A percentile compares a stretch with the other conserved stretches of the same genome.
Evolutionary conservation across 2,888 invertebrate genomes (phyloP).

Genomic region (Cynaeus angustus): DNA sequence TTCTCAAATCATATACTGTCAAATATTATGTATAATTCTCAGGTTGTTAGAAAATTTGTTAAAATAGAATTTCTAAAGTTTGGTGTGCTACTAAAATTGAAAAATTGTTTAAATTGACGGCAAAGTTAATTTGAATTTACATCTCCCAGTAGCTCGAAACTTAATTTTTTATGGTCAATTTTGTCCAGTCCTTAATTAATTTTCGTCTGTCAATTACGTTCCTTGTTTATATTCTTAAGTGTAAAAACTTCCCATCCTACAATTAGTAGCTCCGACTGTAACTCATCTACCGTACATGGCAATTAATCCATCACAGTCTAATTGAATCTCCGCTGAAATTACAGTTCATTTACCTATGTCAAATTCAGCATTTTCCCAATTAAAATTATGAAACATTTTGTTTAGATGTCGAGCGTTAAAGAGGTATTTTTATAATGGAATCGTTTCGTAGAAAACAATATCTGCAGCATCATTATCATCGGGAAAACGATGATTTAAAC

Average conservation of each 20-base stretch:
- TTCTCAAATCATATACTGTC: too few relatives aligned
- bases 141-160: too few relatives aligned
- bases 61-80: too few relatives aligned
- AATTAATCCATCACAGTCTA: slow-evolving; percentile 24
- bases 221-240: background rate
- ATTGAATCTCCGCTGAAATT: slow-evolving; percentile 8
- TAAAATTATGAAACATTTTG: background rate
- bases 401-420: background rate
- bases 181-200: background rate
- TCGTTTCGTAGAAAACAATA: slow-evolving; percentile 11
- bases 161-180: background rate
- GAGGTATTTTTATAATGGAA: slow-evolving; percentile 5
- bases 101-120: too few relatives aligned
- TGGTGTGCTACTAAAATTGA: too few relatives aligned
- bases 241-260: slow-evolving; percentile 5
- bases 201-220: background rate
- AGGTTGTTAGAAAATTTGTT: too few relatives aligned
- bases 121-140: too few relatives aligned
- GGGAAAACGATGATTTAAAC: slow-evolving; percentile 26
- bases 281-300: slow-evolving; percentile 6
- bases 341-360: slow-evolving; percentile 6
- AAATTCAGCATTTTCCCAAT: slow-evolving; percentile 5
- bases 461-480: slow-evolving; percentile 10
- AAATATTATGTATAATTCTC: too few relatives aligned
- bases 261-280: slow-evolving; percentile 4